phyloP scores from a whole-genome alignment of 2,888 invertebrate genomes.

The Pogonocherus hispidulus region DNA sequence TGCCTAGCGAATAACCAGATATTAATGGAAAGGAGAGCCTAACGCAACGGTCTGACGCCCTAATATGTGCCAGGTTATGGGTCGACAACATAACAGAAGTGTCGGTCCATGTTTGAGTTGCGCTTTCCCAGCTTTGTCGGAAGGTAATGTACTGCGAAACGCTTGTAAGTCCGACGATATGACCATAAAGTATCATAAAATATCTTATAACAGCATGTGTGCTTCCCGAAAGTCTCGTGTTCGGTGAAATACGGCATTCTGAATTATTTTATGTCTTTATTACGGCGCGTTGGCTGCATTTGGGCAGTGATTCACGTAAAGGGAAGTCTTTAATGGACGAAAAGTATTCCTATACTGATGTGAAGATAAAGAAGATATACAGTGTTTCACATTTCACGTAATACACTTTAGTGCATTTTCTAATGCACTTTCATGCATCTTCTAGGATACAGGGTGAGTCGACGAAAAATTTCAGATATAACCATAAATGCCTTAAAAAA shows the following conservation, averaged over 20 bases:
- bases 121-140: slow-evolving; percentile 59
- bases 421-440: too few relatives aligned
- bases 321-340: too few relatives aligned
- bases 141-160: slow-evolving; percentile 62
- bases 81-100: slow-evolving; percentile 57
- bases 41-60: slow-evolving; percentile 47
- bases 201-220: slow-evolving; percentile 31
- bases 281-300: not conserved
- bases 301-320: not conserved
- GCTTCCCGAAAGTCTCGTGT: not conserved
- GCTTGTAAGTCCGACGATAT: slow-evolving; percentile 57
- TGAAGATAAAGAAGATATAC: too few relatives aligned
- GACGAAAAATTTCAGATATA: too few relatives aligned
- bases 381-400: too few relatives aligned
- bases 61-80: slow-evolving; percentile 48
- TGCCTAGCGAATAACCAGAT: slow-evolving; percentile 30
- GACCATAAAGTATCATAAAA: slow-evolving; percentile 49
- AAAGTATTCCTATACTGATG: too few relatives aligned
- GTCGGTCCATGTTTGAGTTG: slow-evolving; percentile 56
- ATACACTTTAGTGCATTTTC: too few relatives aligned
- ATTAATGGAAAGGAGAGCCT: slow-evolving; percentile 48
- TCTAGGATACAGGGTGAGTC: too few relatives aligned
- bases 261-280: slow-evolving; percentile 2
- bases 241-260: slow-evolving; percentile 6
- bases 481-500: too few relatives aligned